Evolutionary conservation across 2,113 vertebrate genomes (phyloP), one percentile per base, ranked within the genome.

Genomic region (Puffinus mauretanicus): DNA sequence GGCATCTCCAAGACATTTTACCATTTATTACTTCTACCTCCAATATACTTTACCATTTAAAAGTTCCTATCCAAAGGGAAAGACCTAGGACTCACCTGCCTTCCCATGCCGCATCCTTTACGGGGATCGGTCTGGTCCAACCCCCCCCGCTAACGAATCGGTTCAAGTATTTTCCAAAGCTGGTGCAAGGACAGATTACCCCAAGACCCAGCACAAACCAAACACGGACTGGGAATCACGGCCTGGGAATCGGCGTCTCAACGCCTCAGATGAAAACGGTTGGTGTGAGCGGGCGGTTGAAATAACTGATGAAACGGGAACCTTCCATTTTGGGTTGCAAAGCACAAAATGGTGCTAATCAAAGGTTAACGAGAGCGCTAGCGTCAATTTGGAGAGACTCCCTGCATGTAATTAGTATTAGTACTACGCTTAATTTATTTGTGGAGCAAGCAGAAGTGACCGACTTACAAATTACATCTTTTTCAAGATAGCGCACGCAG

Each of bases 171-270:
- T 54, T 54, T 34, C 70, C 49, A 34, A 60, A 67, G 44, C 52
- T 4, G 38, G 15, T 5, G 24, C 67, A 60, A 4, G 13, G 34
- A 29, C 4, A 15, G 36, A 16, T 57, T 12, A 60, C 19, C 32
- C 42, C 81, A 16, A 52, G 51, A 5, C 32, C n/a, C 52, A 34
- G 26, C 40, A 11, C 32, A 27, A 51, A 44, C 13, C 40, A 52
- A 52, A 19, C 32, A 3, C 7, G 2, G 40, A 38, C 12, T 1
- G 3, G 57, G 44, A 73, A 26, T 4, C 13, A 3, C 7, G 2
- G 40, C 34, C 12, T 1, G 3, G 57, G 44, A 73, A 26, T 4
- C 13, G 1, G 32, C 15, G 2, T 16, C 42, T 51, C 72, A 10
- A 10, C 5, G 6, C 8, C 7, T 16, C 16, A 7, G 26, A 16